Conservation (phyloP, 2,797 vertebrate genomes). For the Spheniscus humboldti region DNA sequence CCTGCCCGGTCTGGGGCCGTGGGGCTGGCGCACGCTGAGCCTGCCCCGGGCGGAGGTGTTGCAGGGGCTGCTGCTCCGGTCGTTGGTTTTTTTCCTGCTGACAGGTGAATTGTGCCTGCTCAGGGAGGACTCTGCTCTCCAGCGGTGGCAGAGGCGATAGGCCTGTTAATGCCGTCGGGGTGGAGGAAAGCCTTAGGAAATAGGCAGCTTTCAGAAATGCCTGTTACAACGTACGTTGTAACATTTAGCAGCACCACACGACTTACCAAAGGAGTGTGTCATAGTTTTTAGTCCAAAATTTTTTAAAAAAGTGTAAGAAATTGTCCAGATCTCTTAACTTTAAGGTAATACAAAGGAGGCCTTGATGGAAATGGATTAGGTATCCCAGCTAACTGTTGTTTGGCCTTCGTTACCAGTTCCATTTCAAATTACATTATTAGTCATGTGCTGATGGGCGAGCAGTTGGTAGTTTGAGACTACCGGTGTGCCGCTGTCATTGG, state of each 20-base stretch:
- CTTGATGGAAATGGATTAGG: neutral
- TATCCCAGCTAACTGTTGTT: neutral
- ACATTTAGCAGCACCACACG: accelerated
- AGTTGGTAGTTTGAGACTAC: neutral
- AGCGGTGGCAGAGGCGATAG: accelerated
- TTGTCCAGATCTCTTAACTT: neutral
- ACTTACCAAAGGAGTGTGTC: neutral
- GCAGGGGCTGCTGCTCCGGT: neutral
- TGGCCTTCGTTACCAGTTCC: neutral
- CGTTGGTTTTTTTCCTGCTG: accelerated
- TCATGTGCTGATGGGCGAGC: neutral
- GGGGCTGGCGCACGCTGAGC: neutral
- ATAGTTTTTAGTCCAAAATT: accelerated
- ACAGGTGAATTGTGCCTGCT: neutral
- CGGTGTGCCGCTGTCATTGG: accelerated
- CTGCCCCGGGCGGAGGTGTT: neutral
- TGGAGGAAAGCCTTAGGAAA: neutral
- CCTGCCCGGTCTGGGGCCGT: accelerated
- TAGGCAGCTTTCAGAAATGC: neutral
- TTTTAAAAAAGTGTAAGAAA: accelerated
- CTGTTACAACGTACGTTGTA: accelerated
- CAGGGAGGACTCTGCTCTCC: neutral
- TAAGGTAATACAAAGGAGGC: neutral
- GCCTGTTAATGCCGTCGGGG: neutral
- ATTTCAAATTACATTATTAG: neutral